phyloP scores from a whole-genome alignment of 2,888 invertebrate species.

The Lepetodrilus schrolli region DNA sequence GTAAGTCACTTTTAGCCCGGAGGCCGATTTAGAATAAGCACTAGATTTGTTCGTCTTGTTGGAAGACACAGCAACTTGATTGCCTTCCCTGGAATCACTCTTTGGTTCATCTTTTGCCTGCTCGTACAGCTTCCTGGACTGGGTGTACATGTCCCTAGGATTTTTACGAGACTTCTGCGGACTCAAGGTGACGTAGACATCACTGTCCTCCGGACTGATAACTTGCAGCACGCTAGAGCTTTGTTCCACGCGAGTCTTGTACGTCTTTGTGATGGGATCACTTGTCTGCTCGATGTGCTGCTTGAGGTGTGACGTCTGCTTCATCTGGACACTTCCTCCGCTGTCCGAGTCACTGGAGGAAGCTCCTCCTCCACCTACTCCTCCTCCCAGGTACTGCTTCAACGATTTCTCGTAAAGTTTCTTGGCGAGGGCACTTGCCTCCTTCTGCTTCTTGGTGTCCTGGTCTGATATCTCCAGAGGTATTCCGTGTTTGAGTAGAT shows the following conservation, averaged over 20 bases:
- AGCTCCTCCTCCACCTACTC: too few relatives aligned
- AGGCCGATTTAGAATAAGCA: not conserved
- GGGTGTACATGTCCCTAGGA: constrained; percentile 4
- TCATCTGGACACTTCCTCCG: not conserved
- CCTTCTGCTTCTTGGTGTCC: constrained; percentile 54
- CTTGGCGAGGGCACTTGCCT: constrained; percentile 63
- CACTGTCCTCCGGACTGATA: not conserved
- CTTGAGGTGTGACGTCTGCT: constrained; percentile 19
- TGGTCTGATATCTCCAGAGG: constrained; percentile 50
- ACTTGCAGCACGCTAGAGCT: constrained; percentile 5
- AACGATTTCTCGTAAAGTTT: constrained; percentile 69
- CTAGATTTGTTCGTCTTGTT: not conserved
- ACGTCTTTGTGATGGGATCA: not conserved
- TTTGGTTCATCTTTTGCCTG: not conserved
- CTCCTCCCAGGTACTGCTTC: constrained; percentile 44
- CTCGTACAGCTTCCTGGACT: constrained; percentile 36
- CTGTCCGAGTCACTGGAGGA: not conserved
- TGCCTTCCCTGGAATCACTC: not conserved
- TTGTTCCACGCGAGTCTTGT: not conserved
- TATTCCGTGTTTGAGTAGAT: constrained; percentile 51
- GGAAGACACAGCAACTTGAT: not conserved
- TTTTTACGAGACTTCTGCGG: not conserved
- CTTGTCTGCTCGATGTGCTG: constrained; percentile 15
- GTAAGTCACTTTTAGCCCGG: not conserved
- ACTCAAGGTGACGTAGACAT: not conserved